Percentiles rank a stretch among this genome's conserved stretches.
phyloP scores from a whole-genome alignment of 92 coral and sea anemone species.

The Virgularia gustaviana region DNA sequence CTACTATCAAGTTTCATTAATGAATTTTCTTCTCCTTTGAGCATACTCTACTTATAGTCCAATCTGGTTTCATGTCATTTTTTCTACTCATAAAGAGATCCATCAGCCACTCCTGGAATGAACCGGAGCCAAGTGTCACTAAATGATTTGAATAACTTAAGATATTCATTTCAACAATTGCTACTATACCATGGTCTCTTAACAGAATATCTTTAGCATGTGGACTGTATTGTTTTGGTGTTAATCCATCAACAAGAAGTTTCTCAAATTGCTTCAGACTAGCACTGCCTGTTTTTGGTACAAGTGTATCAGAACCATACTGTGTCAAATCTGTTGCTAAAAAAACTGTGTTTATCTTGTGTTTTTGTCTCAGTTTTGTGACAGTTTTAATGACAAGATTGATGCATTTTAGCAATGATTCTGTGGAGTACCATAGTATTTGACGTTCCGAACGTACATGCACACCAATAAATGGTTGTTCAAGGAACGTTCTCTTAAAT shows the following conservation, averaged over 20 bases:
- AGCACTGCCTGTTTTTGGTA: conserved; percentile 49
- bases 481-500: conserved; percentile 13
- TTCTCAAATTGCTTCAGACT: conserved; percentile 53
- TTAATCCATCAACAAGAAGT: conserved; percentile 46
- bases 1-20: neutral
- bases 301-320: conserved; percentile 83
- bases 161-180: conserved; percentile 87
- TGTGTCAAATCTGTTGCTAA: conserved; percentile 77
- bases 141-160: conserved; percentile 68
- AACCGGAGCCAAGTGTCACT: conserved; percentile 88
- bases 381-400: conserved; percentile 52
- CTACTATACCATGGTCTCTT: conserved; percentile 87
- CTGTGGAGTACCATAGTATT: conserved; percentile 78
- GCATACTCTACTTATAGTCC: conserved; percentile 90
- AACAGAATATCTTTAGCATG: conserved; percentile 52
- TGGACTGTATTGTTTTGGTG: conserved; percentile 61
- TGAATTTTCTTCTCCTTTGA: conserved; percentile 55
- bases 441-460: conserved; percentile 92
- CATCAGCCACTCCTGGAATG: conserved; percentile 93
- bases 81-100: conserved; percentile 64
- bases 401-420: conserved; percentile 59
- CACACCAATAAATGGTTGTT: conserved; percentile 61
- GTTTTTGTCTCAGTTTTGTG: conserved; percentile 50
- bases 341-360: conserved; percentile 57
- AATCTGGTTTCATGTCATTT: conserved; percentile 47